Conservation (phyloP, 2,797 vertebrate genomes). For the Neosalanx taihuensis region DNA sequence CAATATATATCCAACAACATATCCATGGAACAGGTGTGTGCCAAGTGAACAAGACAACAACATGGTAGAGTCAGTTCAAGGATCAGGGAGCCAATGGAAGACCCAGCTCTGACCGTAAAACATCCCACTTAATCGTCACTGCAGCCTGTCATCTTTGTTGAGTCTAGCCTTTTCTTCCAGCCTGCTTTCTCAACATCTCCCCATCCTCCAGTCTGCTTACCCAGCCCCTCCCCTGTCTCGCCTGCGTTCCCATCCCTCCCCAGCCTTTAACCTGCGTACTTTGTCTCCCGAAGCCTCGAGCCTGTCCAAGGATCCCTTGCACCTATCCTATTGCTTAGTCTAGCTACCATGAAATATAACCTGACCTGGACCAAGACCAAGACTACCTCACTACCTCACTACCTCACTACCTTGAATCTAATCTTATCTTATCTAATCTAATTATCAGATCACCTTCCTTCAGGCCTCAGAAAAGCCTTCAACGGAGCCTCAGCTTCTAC, state of each 20-base stretch:
- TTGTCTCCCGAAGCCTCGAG: not conserved
- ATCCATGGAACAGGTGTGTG: constrained; percentile 2
- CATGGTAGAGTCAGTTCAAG: not conserved
- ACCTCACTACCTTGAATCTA: too few relatives aligned
- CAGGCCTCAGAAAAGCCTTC: not conserved
- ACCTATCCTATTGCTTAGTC: not conserved
- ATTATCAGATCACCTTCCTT: not conserved
- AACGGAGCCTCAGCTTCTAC: not conserved
- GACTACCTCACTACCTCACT: not conserved
- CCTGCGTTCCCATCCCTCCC: not conserved
- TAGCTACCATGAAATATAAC: not conserved
- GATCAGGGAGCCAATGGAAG: constrained; percentile 16
- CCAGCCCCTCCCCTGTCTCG: not conserved
- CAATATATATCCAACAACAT: too few relatives aligned
- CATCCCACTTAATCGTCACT: constrained; percentile 36
- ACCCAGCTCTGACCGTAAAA: constrained; percentile 36
- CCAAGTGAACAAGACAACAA: too few relatives aligned
- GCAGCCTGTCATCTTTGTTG: constrained; percentile 34
- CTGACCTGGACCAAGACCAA: too few relatives aligned
- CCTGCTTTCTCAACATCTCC: not conserved
- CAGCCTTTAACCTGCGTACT: not conserved
- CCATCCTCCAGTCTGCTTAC: not conserved
- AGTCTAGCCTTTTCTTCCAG: not conserved
- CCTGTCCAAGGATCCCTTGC: not conserved
- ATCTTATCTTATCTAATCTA: too few relatives aligned